Percentiles rank a stretch among this genome's conserved stretches.
Conservation (phyloP, 2,113 vertebrate genomes). For the Sturnus vulgaris region DNA sequence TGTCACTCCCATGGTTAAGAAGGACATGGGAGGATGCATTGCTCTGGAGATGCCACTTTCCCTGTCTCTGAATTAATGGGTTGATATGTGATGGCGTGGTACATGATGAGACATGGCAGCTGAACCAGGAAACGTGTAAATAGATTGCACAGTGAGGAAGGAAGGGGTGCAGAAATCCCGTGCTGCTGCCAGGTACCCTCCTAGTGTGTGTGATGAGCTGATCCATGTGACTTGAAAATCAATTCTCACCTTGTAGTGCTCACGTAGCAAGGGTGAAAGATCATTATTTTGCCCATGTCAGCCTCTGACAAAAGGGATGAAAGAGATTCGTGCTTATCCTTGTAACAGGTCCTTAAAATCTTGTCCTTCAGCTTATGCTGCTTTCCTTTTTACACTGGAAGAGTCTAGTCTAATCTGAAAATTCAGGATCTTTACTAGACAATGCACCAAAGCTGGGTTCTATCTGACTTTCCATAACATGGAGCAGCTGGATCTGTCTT, state of each 20-base stretch:
- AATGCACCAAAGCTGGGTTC: neutral
- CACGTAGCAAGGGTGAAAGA: neutral
- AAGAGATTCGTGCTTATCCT: neutral
- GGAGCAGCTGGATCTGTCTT: neutral
- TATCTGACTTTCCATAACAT: accelerated
- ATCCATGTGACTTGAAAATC: neutral
- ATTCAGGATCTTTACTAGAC: neutral
- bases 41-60: neutral
- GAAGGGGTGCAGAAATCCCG: neutral
- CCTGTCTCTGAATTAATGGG: neutral
- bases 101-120: neutral
- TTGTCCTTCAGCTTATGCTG: neutral
- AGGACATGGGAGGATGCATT: neutral
- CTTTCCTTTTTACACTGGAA: neutral
- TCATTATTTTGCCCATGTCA: neutral
- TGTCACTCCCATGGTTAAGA: accelerated
- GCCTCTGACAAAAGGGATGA: neutral
- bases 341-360: neutral
- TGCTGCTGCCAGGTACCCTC: neutral
- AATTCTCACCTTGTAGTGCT: neutral
- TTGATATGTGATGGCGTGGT: neutral
- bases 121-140: neutral
- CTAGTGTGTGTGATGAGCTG: neutral
- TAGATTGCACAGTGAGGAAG: neutral
- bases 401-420: neutral